Conservation (phyloP, 2,113 vertebrate genomes). For the Nymphicus hollandicus region DNA sequence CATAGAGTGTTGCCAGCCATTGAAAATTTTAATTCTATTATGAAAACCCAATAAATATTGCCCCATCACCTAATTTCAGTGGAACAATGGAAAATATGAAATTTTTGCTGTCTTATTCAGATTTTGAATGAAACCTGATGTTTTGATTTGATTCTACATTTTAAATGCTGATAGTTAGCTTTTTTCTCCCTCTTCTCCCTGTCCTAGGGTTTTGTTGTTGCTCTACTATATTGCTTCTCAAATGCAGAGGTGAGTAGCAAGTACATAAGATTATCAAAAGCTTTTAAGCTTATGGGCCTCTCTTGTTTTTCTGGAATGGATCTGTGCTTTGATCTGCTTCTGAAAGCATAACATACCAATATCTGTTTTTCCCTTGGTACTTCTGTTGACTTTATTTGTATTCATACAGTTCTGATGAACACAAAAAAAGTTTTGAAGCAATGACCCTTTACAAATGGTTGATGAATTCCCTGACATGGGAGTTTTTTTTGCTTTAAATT, state of each 20-base stretch:
- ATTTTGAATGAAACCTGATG: background rate
- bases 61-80: background rate
- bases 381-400: background rate
- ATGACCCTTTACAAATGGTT: background rate
- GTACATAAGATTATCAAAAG: background rate
- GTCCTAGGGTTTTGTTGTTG: constrained; percentile 68
- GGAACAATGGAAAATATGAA: background rate
- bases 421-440: background rate
- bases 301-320: background rate
- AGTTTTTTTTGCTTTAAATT: background rate
- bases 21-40: background rate
- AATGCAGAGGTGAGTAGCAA: constrained; percentile 71
- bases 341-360: background rate
- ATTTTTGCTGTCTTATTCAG: background rate
- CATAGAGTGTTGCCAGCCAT: accelerated
- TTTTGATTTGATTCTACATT: background rate
- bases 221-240: constrained; percentile 72
- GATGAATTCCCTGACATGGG: background rate
- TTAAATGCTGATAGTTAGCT: background rate
- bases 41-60: background rate
- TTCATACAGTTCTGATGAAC: background rate
- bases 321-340: background rate
- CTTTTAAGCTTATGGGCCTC: background rate
- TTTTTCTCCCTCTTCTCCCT: background rate
- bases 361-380: background rate